Percentiles rank a stretch among this genome's conserved stretches.
phyloP scores from a whole-genome alignment of 1,140 invertebrate species.

The Pseudomyrmex gracilis region DNA sequence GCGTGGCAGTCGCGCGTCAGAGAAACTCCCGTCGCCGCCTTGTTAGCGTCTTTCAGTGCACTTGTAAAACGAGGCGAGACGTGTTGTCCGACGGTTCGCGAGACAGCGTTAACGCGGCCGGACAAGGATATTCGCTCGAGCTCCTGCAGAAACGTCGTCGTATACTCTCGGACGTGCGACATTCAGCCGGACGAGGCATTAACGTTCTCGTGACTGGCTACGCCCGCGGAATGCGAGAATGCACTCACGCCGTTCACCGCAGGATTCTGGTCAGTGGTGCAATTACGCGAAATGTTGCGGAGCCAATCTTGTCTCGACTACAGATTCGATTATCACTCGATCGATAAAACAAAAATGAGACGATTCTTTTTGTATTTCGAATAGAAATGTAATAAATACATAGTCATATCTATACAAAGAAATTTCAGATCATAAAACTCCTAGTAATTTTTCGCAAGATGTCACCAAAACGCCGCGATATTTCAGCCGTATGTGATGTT shows the following conservation, averaged over 20 bases:
- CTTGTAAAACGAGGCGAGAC: constrained; percentile 51
- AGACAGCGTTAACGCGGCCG: constrained; percentile 59
- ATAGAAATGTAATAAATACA: too few relatives aligned
- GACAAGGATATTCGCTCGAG: constrained; percentile 65
- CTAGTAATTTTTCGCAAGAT: background rate
- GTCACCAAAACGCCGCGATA: constrained; percentile 20
- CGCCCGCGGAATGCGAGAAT: constrained; percentile 39
- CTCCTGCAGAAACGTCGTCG: constrained; percentile 20
- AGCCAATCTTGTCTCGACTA: background rate
- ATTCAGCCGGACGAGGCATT: constrained; percentile 52
- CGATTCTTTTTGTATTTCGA: background rate
- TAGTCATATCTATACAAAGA: background rate
- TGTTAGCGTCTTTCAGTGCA: constrained; percentile 59
- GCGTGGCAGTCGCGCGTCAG: background rate
- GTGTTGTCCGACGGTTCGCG: background rate
- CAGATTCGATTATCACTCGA: too few relatives aligned
- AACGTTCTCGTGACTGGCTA: constrained; percentile 50
- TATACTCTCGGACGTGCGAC: constrained; percentile 47
- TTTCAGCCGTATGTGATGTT: constrained; percentile 13
- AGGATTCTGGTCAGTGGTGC: constrained; percentile 8
- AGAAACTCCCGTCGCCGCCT: constrained; percentile 22
- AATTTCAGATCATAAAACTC: background rate
- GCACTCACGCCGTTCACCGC: constrained; percentile 28
- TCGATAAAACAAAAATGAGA: background rate
- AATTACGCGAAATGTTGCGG: constrained; percentile 18